These are phyloP conservation scores for Epistrophe eligans DNA, from an alignment of 2,888 invertebrate genomes.

Conservation along the genomic window DNA sequence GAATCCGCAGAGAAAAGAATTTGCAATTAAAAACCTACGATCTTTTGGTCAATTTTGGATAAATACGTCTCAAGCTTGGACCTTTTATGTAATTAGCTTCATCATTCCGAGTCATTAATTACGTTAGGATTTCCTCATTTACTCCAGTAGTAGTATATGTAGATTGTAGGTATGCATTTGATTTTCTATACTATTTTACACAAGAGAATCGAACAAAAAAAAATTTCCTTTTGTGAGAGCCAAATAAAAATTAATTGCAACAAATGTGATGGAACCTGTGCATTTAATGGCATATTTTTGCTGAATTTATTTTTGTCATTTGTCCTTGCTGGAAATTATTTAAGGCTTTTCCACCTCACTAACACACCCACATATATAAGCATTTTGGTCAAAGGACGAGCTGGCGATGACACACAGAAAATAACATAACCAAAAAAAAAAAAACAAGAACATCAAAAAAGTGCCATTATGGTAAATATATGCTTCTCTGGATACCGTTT, in stretches of 20 bases:
- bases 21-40: neutral
- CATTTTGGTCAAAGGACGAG: slow-evolving; percentile 38
- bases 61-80: slow-evolving; percentile 48
- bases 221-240: slow-evolving; percentile 31
- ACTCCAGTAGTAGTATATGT: neutral
- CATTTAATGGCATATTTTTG: slow-evolving; percentile 61
- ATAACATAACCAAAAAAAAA: slow-evolving; percentile 10
- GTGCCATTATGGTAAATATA: slow-evolving; percentile 49
- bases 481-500: slow-evolving; percentile 39
- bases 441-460: slow-evolving; percentile 45
- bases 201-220: neutral
- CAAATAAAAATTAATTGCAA: slow-evolving; percentile 60
- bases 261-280: slow-evolving; percentile 35
- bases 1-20: neutral
- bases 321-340: slow-evolving; percentile 41
- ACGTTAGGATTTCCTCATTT: slow-evolving; percentile 41
- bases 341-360: slow-evolving; percentile 50
- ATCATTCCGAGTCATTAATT: slow-evolving; percentile 72
- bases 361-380: slow-evolving; percentile 9
- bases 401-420: slow-evolving; percentile 20
- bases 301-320: slow-evolving; percentile 8
- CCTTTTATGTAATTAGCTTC: slow-evolving; percentile 62
- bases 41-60: slow-evolving; percentile 37
- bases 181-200: slow-evolving; percentile 24
- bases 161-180: slow-evolving; percentile 28